phyloP scores from a whole-genome alignment of 1,140 invertebrate species.

The Steinernema khuongi region DNA sequence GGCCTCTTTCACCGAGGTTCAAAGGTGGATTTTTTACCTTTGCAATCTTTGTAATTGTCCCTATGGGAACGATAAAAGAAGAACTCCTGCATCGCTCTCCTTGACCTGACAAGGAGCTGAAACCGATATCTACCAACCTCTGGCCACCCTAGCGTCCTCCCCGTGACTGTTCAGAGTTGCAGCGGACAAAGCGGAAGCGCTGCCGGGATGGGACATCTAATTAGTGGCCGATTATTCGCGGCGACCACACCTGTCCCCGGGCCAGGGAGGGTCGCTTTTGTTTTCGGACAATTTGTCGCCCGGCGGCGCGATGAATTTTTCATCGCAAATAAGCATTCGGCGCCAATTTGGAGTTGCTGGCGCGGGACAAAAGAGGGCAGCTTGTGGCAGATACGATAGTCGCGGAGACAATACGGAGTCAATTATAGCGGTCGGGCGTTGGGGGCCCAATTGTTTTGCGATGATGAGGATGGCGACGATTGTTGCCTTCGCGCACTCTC shows the following conservation, averaged over 20 bases:
- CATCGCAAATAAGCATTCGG: constrained; percentile 13
- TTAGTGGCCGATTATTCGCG: neutral
- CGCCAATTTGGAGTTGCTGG: constrained; percentile 14
- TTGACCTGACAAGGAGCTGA: too few species aligned
- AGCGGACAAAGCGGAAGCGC: neutral
- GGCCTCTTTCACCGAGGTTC: too few species aligned
- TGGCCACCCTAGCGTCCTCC: too few species aligned
- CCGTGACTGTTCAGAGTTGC: neutral
- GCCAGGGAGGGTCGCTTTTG: neutral
- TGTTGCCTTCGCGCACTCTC: constrained; percentile 14
- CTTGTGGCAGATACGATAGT: constrained; percentile 14
- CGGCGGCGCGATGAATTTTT: constrained; percentile 12
- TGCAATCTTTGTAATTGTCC: too few species aligned
- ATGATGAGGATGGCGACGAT: constrained; percentile 4
- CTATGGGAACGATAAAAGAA: too few species aligned
- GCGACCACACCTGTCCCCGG: neutral
- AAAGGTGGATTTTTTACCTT: too few species aligned
- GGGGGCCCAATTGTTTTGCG: constrained; percentile 5
- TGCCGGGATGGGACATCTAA: too few species aligned
- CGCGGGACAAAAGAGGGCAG: constrained; percentile 12
- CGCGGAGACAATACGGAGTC: constrained; percentile 11
- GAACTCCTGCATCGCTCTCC: too few species aligned
- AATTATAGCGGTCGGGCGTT: constrained; percentile 8
- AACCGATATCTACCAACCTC: too few species aligned
- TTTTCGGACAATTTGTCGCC: constrained; percentile 10